A percentile compares a stretch with the other conserved stretches of the same genome.
These are phyloP conservation scores for Crocallis elinguaria DNA, from an alignment of 2,888 invertebrate genomes.

Conservation along the genomic window DNA sequence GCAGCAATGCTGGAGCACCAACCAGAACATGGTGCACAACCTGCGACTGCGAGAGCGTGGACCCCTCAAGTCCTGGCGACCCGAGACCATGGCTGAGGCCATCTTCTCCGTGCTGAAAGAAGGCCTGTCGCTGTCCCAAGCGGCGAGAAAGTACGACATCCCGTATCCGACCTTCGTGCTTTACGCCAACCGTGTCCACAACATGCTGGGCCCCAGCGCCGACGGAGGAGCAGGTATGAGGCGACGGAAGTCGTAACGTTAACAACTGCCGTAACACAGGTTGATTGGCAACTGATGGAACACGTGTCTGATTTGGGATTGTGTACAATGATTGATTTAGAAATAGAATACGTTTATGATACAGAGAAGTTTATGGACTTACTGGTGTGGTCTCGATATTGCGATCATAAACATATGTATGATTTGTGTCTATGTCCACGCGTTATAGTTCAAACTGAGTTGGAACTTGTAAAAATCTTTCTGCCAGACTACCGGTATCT, in stretches of 20 bases:
- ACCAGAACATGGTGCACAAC: constrained; percentile 95
- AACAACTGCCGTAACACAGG: constrained; percentile 25
- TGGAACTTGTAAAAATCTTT: not conserved
- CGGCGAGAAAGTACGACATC: constrained; percentile 96
- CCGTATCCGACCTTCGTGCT: constrained; percentile 97
- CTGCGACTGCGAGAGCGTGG: constrained; percentile 96
- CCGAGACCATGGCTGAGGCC: constrained; percentile 97
- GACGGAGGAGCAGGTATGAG: constrained; percentile 93
- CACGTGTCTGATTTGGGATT: not conserved
- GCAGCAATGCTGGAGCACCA: constrained; percentile 98
- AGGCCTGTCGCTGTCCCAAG: constrained; percentile 94
- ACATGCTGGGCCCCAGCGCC: constrained; percentile 96
- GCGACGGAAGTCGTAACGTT: constrained; percentile 16
- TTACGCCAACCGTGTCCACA: constrained; percentile 96
- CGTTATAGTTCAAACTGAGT: not conserved
- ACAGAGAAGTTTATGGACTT: not conserved
- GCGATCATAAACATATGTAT: too few relatives aligned
- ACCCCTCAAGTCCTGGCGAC: constrained; percentile 96
- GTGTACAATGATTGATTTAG: not conserved
- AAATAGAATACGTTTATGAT: not conserved
- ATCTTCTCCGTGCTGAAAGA: constrained; percentile 96
- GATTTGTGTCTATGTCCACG: not conserved
- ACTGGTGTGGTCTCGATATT: too few relatives aligned
- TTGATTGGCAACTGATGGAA: not conserved
- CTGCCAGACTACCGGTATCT: not conserved